These are phyloP conservation scores for Palaemon carinicauda DNA, from an alignment of 1,140 invertebrate genomes.

Conservation along the genomic window DNA sequence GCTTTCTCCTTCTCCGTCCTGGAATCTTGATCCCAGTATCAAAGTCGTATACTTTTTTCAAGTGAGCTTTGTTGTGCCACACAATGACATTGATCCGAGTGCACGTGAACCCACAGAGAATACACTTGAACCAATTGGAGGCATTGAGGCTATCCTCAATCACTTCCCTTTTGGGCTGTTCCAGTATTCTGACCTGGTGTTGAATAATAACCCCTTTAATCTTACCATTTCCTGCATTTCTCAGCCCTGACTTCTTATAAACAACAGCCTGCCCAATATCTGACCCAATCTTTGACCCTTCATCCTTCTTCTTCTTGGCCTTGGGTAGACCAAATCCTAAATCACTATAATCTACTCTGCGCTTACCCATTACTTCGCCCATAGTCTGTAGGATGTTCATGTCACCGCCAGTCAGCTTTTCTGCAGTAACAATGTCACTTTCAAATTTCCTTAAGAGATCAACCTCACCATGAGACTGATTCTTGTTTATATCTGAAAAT, in stretches of 20 bases:
- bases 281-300: constrained; percentile 19
- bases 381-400: constrained; percentile 53
- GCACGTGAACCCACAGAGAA: constrained; percentile 55
- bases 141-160: constrained; percentile 42
- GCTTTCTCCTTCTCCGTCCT: constrained; percentile 38
- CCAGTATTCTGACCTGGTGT: constrained; percentile 56
- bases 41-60: constrained; percentile 56
- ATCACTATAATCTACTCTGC: constrained; percentile 60
- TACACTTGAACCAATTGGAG: constrained; percentile 53
- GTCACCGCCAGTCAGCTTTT: constrained; percentile 58
- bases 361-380: constrained; percentile 53
- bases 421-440: constrained; percentile 55
- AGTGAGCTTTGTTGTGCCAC: constrained; percentile 59
- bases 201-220: constrained; percentile 32
- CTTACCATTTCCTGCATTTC: not conserved
- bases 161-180: constrained; percentile 49
- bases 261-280: constrained; percentile 58
- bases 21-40: constrained; percentile 58
- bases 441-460: constrained; percentile 57
- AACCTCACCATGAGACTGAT: constrained; percentile 53
- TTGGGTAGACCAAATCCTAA: constrained; percentile 58
- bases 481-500: constrained; percentile 45
- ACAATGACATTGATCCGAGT: constrained; percentile 55
- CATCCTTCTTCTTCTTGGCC: constrained; percentile 53
- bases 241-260: constrained; percentile 50